These are phyloP conservation scores for Sitta europaea DNA, from an alignment of 2,113 vertebrate species.

Conservation along the genomic window DNA sequence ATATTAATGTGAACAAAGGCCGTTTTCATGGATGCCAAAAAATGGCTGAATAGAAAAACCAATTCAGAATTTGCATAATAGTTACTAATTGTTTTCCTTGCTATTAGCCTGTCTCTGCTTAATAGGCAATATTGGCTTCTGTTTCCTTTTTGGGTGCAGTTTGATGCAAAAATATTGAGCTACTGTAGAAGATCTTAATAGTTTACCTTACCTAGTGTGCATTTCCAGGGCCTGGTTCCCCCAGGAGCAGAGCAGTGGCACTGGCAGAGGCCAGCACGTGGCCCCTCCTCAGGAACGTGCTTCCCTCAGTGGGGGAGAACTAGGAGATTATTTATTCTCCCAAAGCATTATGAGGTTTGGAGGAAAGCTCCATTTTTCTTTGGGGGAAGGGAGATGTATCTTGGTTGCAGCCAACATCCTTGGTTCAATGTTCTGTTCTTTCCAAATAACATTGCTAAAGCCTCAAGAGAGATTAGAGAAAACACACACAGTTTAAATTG, in stretches of 20 bases:
- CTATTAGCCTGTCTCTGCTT: background rate
- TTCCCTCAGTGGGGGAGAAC: background rate
- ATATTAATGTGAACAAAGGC: slow-evolving; percentile 42
- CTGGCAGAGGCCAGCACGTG: background rate
- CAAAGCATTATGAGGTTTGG: background rate
- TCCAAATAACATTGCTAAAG: background rate
- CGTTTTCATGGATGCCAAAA: background rate
- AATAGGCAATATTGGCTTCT: background rate
- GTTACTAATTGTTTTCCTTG: slow-evolving; percentile 23
- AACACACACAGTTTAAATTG: background rate
- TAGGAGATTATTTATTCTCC: background rate
- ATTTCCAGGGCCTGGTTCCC: background rate
- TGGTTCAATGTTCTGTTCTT: background rate
- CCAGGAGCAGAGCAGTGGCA: background rate
- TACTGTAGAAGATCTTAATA: background rate
- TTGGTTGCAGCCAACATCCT: background rate
- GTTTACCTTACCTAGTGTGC: too few species aligned
- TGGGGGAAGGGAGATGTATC: background rate
- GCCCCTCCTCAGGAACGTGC: background rate
- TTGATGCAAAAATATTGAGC: background rate
- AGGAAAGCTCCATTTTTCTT: background rate
- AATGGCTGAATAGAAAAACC: slow-evolving; percentile 12
- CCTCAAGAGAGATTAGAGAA: background rate
- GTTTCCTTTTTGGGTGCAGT: background rate
- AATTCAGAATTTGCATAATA: slow-evolving; percentile 41